These are phyloP conservation scores for Drosophila varians DNA, from an alignment of 1,140 invertebrate species.

Conservation along the genomic window DNA sequence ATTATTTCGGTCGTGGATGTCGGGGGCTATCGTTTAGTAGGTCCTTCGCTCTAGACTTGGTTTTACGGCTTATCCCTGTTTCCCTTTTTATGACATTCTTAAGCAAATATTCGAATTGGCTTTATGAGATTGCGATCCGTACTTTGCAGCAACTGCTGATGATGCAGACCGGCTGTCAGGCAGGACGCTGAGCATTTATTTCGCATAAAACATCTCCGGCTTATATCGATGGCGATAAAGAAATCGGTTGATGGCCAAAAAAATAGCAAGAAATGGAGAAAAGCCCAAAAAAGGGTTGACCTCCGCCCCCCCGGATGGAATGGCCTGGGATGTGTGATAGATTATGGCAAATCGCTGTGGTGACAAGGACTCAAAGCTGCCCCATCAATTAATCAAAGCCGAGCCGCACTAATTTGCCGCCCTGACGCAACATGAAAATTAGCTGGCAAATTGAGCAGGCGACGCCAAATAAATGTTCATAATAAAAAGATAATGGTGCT, in stretches of 20 bases:
- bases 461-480: conserved; percentile 74
- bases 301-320: background rate
- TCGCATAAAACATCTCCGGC: conserved; percentile 57
- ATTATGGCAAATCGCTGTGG: conserved; percentile 43
- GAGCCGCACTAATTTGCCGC: conserved; percentile 49
- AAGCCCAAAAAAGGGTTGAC: conserved; percentile 24
- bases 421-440: conserved; percentile 42
- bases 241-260: conserved; percentile 43
- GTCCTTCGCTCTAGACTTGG: conserved; percentile 26
- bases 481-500: conserved; percentile 81
- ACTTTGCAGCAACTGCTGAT: conserved; percentile 68
- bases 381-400: conserved; percentile 67
- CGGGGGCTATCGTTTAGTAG: conserved; percentile 31
- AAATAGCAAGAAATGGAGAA: background rate
- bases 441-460: conserved; percentile 39
- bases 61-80: conserved; percentile 59
- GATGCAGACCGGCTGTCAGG: conserved; percentile 30
- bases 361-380: conserved; percentile 30
- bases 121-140: conserved; percentile 58
- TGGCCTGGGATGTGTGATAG: conserved; percentile 17
- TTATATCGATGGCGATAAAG: conserved; percentile 66
- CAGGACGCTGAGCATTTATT: conserved; percentile 59
- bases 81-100: conserved; percentile 58
- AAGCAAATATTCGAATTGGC: conserved; percentile 66
- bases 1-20: conserved; percentile 37